Evolutionary conservation across 1,140 invertebrate genomes (phyloP).

Genomic region (Hypothenemus hampei): DNA sequence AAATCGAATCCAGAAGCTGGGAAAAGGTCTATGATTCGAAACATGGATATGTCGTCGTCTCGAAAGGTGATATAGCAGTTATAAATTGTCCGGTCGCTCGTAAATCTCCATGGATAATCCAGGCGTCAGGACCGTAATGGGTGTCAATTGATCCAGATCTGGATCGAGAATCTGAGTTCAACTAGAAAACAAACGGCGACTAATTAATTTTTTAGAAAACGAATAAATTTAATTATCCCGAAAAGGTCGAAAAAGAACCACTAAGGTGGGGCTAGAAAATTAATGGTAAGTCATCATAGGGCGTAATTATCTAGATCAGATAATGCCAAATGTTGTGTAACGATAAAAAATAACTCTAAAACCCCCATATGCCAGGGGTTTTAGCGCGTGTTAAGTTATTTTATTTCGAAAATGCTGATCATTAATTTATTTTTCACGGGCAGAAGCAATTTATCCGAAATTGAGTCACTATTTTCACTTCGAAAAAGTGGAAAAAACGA

Average conservation of each 20-base stretch:
- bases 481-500: conserved; percentile 39
- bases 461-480: no score
- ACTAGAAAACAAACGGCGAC: neutral
- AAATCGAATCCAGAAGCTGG: conserved; percentile 9
- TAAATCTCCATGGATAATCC: conserved; percentile 13
- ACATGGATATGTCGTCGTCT: neutral
- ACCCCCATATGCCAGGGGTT: conserved; percentile 8
- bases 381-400: conserved; percentile 10
- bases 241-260: conserved; percentile 5
- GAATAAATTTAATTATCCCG: conserved; percentile 23
- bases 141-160: neutral
- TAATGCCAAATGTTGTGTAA: conserved; percentile 26
- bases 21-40: conserved; percentile 10
- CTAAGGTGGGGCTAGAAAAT: conserved; percentile 20
- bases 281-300: conserved; percentile 21
- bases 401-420: conserved; percentile 1
- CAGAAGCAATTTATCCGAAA: no score
- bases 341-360: conserved; percentile 20
- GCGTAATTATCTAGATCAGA: conserved; percentile 24
- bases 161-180: neutral
- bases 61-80: no score
- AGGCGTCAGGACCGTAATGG: neutral
- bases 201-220: neutral
- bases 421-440: neutral
- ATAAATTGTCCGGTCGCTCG: conserved; percentile 5